Conservation (phyloP, 2,888 invertebrate genomes). For the Ornithoptera alexandrae region DNA sequence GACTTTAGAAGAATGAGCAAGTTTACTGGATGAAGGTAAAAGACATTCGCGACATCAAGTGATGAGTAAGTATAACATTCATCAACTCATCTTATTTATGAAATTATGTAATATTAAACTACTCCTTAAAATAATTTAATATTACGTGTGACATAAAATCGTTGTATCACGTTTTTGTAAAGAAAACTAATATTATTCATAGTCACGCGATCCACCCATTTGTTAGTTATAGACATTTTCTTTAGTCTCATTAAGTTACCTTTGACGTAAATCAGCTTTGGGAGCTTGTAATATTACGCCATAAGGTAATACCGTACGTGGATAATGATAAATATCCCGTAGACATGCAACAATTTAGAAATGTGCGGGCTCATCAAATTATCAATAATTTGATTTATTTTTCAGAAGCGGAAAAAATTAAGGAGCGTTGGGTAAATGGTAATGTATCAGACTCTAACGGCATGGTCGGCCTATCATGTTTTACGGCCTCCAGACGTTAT, state of each 20-base stretch:
- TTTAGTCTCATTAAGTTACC: slow-evolving; percentile 31
- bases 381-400: background rate
- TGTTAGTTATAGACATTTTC: slow-evolving; percentile 31
- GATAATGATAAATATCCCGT: slow-evolving; percentile 35
- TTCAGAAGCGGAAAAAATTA: background rate
- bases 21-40: no score
- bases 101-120: no score
- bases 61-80: no score
- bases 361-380: slow-evolving; percentile 24
- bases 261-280: slow-evolving; percentile 28
- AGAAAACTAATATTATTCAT: slow-evolving; percentile 20
- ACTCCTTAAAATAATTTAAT: no score
- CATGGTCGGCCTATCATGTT: no score
- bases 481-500: no score
- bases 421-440: no score
- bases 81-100: no score
- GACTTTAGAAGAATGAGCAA: no score
- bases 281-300: slow-evolving; percentile 27
- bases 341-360: slow-evolving; percentile 37
- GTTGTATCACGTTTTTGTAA: slow-evolving; percentile 4
- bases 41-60: no score
- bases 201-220: slow-evolving; percentile 28
- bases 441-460: no score
- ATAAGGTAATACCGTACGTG: slow-evolving; percentile 27
- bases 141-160: slow-evolving; percentile 30